Conservation (phyloP, 2,888 invertebrate species). For the Abscondita cerata region DNA sequence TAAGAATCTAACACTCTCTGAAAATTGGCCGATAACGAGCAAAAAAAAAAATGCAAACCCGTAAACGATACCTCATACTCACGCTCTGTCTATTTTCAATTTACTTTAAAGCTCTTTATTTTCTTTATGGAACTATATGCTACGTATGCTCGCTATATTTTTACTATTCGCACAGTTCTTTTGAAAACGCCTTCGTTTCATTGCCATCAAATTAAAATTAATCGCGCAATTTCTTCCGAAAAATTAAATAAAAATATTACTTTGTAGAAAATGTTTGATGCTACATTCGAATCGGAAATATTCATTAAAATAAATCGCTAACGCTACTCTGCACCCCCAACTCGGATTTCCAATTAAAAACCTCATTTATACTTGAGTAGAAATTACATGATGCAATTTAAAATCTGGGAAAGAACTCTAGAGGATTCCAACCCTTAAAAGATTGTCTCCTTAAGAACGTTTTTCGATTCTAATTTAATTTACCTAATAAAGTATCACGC, state of each 20-base stretch:
- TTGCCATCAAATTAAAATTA: slow-evolving; percentile 6
- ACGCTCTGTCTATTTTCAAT: slow-evolving; percentile 41
- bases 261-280: slow-evolving; percentile 24
- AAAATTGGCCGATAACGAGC: slow-evolving; percentile 44
- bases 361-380: slow-evolving; percentile 59
- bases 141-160: slow-evolving; percentile 17
- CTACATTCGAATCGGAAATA: slow-evolving; percentile 43
- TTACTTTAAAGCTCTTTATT: slow-evolving; percentile 38
- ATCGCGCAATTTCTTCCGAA: neutral
- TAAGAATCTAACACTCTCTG: slow-evolving; percentile 36
- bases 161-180: no score
- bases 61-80: slow-evolving; percentile 40
- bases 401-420: slow-evolving; percentile 49
- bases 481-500: slow-evolving; percentile 58
- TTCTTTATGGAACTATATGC: slow-evolving; percentile 30
- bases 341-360: slow-evolving; percentile 60
- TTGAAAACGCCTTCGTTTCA: no score
- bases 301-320: slow-evolving; percentile 55
- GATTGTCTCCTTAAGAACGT: slow-evolving; percentile 42
- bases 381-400: slow-evolving; percentile 59
- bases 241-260: neutral
- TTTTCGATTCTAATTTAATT: slow-evolving; percentile 47
- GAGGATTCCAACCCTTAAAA: slow-evolving; percentile 51
- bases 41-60: slow-evolving; percentile 38
- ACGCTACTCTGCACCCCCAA: slow-evolving; percentile 43